Percentiles rank a stretch among this genome's conserved stretches.
Conservation (phyloP, 2,113 vertebrate genomes). For the Tympanuchus pallidicinctus region DNA sequence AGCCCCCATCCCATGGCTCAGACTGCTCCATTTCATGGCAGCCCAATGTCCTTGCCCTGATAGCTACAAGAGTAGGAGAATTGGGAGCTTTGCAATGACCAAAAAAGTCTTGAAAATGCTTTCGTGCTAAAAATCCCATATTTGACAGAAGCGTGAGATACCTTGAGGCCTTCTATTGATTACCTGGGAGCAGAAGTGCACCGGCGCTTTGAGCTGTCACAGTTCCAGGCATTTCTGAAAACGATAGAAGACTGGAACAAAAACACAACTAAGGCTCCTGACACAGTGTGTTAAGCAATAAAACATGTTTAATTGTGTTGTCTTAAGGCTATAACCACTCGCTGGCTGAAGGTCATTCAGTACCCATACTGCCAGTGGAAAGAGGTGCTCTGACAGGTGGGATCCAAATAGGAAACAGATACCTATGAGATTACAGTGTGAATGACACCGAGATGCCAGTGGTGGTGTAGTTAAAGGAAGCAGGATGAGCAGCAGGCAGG, state of each 20-base stretch:
- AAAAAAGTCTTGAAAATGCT: conserved; percentile 13
- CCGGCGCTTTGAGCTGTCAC: conserved; percentile 57
- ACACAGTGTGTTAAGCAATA: conserved; percentile 26
- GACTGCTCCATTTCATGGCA: neutral
- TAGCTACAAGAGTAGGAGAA: neutral
- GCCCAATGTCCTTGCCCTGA: neutral
- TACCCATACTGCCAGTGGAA: neutral
- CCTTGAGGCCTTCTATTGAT: conserved; percentile 64
- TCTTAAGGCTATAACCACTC: conserved; percentile 44
- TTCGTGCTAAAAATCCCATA: neutral
- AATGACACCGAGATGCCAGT: conserved; percentile 2
- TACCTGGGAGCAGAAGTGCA: conserved; percentile 37
- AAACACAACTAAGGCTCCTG: conserved; percentile 40
- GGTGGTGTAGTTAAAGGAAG: neutral
- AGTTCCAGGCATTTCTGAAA: conserved; percentile 50
- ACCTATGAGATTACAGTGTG: neutral
- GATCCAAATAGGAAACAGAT: conserved; percentile 27
- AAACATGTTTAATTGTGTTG: conserved; percentile 55
- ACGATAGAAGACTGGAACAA: conserved; percentile 57
- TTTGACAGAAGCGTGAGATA: conserved; percentile 59
- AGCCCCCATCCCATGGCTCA: fast-evolving
- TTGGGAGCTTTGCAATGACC: neutral
- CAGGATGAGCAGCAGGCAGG: neutral
- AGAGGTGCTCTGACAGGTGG: conserved; percentile 31
- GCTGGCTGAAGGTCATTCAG: conserved; percentile 33